Evolutionary conservation across 2,888 invertebrate species (phyloP), one percentile per base, ranked within the genome.

Genomic region (Drosophila pegasa): DNA sequence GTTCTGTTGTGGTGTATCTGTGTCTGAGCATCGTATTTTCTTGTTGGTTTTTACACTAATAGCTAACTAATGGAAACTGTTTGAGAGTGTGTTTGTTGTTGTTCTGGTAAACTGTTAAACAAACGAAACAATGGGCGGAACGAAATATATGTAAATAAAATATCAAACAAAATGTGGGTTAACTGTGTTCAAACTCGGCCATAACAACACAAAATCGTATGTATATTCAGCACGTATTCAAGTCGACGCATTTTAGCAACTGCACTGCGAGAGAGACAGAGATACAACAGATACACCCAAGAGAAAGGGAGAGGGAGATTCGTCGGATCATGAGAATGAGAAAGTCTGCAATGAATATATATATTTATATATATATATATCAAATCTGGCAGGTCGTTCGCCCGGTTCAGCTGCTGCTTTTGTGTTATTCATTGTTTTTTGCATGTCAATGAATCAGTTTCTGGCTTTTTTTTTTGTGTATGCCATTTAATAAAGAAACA

Each of bases 391-490:
- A 37, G 55, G 55, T 62, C 71, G 61, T 69, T 68, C 50, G 60
- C 58, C 48, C 64, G 56, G 54, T 45, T 51, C 76, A 68, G 72
- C 70, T 67, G 74, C 61, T 41, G 18, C 50, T 54, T 61, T 43
- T 48, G 14, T 48, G 50, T 75, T 71, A 66, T 60, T 71, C 71
- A 71, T 59, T 60, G 68, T 54, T 22, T 58, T 59, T 69, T 69
- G 83, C 78, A 80, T 83, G 74, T 66, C 76, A 80, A 87, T 83
- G 87, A 87, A 76, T 88, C 72, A 58, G 71, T 65, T 68, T 74
- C 64, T 71, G 63, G 59, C 67, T 68, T 77, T 37, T 68, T 66
- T 47, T 56, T 70, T 50, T 62, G 18, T 67, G 51, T 60, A 50
- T 62, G 33, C 56, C 45, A 62, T 60, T 54, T 68, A 59, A 52